A percentile compares a stretch with the other conserved stretches of the same genome.
Evolutionary conservation across 2,113 vertebrate genomes (phyloP).

Genomic region (Perca flavescens): DNA sequence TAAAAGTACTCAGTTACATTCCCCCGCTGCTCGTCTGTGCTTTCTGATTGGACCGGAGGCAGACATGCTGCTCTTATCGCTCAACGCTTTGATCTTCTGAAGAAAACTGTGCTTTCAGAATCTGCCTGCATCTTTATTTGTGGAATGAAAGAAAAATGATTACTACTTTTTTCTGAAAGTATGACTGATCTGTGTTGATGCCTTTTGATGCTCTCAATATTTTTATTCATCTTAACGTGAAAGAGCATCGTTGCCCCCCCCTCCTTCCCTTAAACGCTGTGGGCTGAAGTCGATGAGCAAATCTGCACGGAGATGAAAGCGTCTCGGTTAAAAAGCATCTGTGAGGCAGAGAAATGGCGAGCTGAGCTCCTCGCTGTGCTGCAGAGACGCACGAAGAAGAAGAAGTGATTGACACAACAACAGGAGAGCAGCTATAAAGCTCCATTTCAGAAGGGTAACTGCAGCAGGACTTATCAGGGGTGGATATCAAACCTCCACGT

Average conservation of each 20-base stretch:
- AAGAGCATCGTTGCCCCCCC: not conserved
- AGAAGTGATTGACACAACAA: not conserved
- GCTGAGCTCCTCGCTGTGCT: not conserved
- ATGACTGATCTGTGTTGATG: not conserved
- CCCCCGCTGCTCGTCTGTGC: not conserved
- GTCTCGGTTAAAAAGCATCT: not conserved
- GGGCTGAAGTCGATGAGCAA: slow-evolving; percentile 15
- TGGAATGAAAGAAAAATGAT: not conserved
- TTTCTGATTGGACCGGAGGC: not conserved
- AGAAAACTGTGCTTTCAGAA: not conserved
- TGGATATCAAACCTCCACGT: too few species aligned
- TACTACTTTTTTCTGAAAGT: not conserved
- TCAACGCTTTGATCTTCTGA: not conserved
- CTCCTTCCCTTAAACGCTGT: not conserved
- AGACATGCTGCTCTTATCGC: not conserved
- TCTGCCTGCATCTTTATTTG: not conserved
- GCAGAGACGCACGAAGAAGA: not conserved
- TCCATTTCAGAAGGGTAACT: not conserved
- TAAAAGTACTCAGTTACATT: too few species aligned
- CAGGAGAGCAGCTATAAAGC: not conserved
- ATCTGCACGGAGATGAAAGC: slow-evolving; percentile 30
- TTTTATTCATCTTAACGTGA: slow-evolving; percentile 17
- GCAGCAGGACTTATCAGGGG: not conserved
- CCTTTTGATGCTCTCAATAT: not conserved
- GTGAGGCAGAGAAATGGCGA: not conserved